Base-by-base conservation (phyloP, 1,140 invertebrate genomes). In the Solen grandis region DNA sequence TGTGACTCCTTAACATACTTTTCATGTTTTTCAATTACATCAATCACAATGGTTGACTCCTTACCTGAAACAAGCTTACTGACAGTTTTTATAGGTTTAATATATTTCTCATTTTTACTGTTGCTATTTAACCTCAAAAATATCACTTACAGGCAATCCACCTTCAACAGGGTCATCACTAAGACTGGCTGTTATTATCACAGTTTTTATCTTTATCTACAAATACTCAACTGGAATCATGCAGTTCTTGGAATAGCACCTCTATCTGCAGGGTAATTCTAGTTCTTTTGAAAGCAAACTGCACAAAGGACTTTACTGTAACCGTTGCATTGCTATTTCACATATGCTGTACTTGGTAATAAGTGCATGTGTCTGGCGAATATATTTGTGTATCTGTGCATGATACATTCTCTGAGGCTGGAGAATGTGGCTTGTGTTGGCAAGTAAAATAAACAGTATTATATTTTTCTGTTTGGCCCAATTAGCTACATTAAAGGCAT, bases 391-490 rank as follows among this genome's bases (percentile, higher is more conserved):
- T 31, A 33, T 29, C 38, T 55, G 14, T 27, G 29, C 54, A 16
- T 63, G 5, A 36, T 80, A 79, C 5, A 59, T 72, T 25, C 59
- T 52, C 27, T 81, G 31, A 31, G 82, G 77, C 46, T 84, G 70
- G 2, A 80, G 16, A 8, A 76, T 52, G n/a, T 81, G 76, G 22
- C 52, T 66, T 4, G 69, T 80, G 33, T 76, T 33, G 2, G 72
- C 35, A 27, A 62, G 76, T 25, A 76, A 35, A 1, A 84, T 25
- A 62, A 75, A 75, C 16, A 84, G 22, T 14, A 80, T 65, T 5
- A 82, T 66, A 63, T 66, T 62, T 19, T 55, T 33, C 16, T 65
- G 0, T 62, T 66, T 41, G n/a, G 78, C 78, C 60, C 78, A 81
- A 2, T 66, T 36, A 19, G 60, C 46, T 25, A 81, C n/a, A 13